Conservation (phyloP, 2,113 vertebrate species). For the Ceratotherium simum region DNA sequence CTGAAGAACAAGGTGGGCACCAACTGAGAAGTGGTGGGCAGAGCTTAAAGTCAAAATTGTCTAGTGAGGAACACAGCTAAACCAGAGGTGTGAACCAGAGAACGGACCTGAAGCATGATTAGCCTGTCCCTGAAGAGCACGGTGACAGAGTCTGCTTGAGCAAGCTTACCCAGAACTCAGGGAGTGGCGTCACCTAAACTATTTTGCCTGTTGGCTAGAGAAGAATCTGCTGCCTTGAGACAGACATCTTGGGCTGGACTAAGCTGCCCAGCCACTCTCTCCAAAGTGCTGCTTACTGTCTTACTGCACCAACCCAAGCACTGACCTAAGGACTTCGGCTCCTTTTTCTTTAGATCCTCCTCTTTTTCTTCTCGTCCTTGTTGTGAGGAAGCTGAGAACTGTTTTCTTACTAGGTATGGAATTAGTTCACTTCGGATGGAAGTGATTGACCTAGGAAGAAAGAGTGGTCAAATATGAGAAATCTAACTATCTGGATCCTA, state of each 20-base stretch:
- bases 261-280: neutral
- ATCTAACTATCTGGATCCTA: neutral
- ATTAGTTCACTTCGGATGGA: conserved; percentile 97
- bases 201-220: neutral
- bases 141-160: neutral
- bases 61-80: neutral
- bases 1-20: neutral
- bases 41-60: conserved; percentile 47
- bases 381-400: conserved; percentile 90
- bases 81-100: conserved; percentile 13
- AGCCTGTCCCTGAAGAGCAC: neutral
- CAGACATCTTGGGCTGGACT: neutral
- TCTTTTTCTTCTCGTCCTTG: conserved; percentile 90
- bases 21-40: neutral
- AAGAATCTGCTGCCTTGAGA: neutral
- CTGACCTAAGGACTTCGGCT: conserved; percentile 86
- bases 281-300: neutral
- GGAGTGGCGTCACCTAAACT: neutral
- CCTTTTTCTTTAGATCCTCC: conserved; percentile 91
- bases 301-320: conserved; percentile 36
- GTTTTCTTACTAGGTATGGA: conserved; percentile 96
- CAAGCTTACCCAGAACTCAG: neutral
- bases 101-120: neutral
- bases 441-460: conserved; percentile 91
- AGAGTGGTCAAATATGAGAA: conserved; percentile 62